Evolutionary conservation across 2,888 invertebrate species (phyloP).

Genomic region (Folsomia manolachei): DNA sequence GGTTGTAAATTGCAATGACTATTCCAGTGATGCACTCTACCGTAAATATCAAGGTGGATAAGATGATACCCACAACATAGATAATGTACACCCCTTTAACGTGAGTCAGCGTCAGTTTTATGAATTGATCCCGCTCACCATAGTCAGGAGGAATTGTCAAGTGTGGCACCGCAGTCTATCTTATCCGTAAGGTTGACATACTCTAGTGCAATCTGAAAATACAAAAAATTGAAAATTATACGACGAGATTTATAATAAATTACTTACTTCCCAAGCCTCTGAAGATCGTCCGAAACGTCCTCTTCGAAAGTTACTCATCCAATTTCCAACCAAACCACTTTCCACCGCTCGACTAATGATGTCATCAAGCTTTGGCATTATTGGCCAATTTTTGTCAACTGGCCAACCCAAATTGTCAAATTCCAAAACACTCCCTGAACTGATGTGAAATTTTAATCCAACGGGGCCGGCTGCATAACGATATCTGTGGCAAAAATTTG

Average conservation of each 20-base stretch:
- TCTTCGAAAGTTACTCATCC: constrained; percentile 29
- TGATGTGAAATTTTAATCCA: constrained; percentile 35
- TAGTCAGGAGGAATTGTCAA: not conserved
- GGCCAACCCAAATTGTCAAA: constrained; percentile 35
- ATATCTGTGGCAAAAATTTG: constrained; percentile 20
- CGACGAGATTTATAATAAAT: not conserved
- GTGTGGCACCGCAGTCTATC: not conserved
- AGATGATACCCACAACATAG: not conserved
- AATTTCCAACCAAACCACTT: constrained; percentile 34
- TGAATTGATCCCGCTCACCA: not conserved
- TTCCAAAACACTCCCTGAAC: constrained; percentile 26
- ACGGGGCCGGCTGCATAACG: constrained; percentile 18
- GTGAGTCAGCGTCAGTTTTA: not conserved
- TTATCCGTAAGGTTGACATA: not conserved
- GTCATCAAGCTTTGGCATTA: constrained; percentile 28
- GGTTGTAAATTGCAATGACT: too few species aligned
- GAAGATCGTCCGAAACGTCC: constrained; percentile 36
- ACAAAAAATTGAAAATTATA: too few species aligned
- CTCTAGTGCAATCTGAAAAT: not conserved
- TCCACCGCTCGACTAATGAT: constrained; percentile 36
- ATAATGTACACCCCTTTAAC: not conserved
- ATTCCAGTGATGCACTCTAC: constrained; percentile 1
- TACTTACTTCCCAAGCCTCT: constrained; percentile 26
- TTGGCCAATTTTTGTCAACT: constrained; percentile 36
- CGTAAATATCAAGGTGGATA: constrained; percentile 5